phyloP scores from a whole-genome alignment of 2,113 vertebrate genomes.

The human region DNA sequence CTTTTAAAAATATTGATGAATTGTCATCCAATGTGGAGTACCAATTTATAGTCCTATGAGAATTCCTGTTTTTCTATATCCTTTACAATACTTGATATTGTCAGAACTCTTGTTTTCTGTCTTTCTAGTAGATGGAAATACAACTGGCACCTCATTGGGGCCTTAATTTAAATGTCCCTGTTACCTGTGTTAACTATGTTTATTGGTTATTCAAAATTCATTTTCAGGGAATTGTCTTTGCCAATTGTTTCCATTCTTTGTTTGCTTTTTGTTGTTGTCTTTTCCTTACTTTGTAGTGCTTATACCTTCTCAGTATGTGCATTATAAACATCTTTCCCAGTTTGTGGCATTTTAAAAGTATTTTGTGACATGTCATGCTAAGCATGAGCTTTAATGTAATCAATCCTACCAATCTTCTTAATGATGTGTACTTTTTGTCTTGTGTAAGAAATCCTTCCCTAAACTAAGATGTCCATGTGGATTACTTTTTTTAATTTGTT shows the following conservation, averaged over 20 bases:
- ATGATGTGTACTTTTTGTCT: not conserved
- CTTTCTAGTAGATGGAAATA: not conserved
- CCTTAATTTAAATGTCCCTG: not conserved
- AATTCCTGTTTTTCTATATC: not conserved
- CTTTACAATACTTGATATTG: not conserved
- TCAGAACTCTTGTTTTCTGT: not conserved
- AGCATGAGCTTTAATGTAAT: not conserved
- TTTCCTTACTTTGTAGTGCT: not conserved
- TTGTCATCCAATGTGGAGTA: not conserved
- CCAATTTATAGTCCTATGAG: not conserved
- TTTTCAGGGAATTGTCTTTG: not conserved
- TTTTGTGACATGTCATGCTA: not conserved
- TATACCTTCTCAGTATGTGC: not conserved
- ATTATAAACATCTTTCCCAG: not conserved
- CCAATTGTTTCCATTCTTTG: not conserved
- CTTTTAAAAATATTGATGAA: not conserved
- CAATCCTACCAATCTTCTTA: not conserved
- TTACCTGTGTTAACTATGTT: not conserved
- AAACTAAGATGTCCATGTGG: not conserved
- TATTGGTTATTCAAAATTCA: not conserved
- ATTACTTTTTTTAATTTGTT: not conserved
- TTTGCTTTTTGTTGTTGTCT: not conserved
- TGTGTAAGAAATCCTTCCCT: not conserved
- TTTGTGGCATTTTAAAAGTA: not conserved
- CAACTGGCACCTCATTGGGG: not conserved